phyloP scores from a whole-genome alignment of 2,797 vertebrate species.

The Toxotes lorentzi region DNA sequence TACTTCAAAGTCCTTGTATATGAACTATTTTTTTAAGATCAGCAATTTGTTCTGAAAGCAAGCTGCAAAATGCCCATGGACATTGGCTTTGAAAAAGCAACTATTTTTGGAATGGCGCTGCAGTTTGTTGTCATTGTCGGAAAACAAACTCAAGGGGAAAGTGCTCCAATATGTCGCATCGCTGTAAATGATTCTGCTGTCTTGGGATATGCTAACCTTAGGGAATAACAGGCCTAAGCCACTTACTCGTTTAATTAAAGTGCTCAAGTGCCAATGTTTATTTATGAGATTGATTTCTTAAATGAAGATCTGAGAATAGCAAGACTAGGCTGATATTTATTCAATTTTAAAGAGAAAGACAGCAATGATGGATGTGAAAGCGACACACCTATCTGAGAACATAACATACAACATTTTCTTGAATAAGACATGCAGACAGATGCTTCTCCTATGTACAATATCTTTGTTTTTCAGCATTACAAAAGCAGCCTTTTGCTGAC shows the following conservation, averaged over 20 bases:
- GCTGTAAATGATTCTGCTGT: conserved; percentile 59
- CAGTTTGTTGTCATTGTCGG: conserved; percentile 69
- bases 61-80: conserved; percentile 69
- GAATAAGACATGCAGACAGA: neutral
- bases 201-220: conserved; percentile 65
- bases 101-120: conserved; percentile 60
- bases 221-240: conserved; percentile 63
- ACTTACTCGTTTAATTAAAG: conserved; percentile 73
- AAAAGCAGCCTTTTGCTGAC: conserved; percentile 14
- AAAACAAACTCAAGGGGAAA: conserved; percentile 62
- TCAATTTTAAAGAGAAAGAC: conserved; percentile 20
- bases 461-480: neutral
- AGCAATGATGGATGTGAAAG: conserved; percentile 5
- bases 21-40: conserved; percentile 71
- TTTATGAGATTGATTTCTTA: conserved; percentile 74
- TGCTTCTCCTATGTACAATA: neutral
- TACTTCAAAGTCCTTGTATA: conserved; percentile 77
- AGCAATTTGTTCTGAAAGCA: conserved; percentile 68
- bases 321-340: conserved; percentile 27
- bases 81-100: conserved; percentile 63
- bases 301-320: conserved; percentile 58
- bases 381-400: neutral
- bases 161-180: conserved; percentile 33
- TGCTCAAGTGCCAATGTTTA: conserved; percentile 70
- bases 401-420: neutral